These are phyloP conservation scores for Rissa tridactyla DNA, from an alignment of 2,113 vertebrate genomes.

Conservation along the genomic window DNA sequence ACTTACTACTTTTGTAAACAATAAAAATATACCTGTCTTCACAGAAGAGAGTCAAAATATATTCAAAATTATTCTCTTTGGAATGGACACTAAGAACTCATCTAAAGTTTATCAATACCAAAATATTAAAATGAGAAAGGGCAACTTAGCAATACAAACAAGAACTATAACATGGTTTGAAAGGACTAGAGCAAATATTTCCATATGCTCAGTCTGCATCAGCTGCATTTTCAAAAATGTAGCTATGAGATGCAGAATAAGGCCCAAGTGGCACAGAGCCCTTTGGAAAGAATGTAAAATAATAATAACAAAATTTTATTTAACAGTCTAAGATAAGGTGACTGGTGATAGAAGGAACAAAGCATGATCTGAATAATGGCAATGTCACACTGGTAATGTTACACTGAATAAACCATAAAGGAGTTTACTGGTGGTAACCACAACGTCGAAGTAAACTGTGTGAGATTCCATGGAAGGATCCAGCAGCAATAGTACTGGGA, in stretches of 20 bases:
- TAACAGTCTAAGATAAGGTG: not conserved
- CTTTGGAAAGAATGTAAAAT: not conserved
- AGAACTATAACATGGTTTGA: not conserved
- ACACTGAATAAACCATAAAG: not conserved
- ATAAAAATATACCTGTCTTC: not conserved
- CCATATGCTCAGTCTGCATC: not conserved
- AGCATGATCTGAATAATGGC: not conserved
- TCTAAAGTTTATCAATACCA: not conserved
- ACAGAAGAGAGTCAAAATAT: not conserved
- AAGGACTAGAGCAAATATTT: not conserved
- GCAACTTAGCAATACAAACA: not conserved
- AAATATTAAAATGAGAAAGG: not conserved
- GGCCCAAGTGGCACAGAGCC: not conserved
- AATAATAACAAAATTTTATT: not conserved
- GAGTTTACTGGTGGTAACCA: not conserved
- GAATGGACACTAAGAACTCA: not conserved
- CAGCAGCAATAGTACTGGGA: not conserved
- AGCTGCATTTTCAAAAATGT: not conserved
- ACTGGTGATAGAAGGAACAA: not conserved
- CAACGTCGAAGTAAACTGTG: not conserved
- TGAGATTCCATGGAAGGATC: not conserved
- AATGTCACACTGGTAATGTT: not conserved
- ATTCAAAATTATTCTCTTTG: not conserved
- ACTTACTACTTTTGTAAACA: not conserved
- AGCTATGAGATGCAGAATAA: not conserved